phyloP scores from a whole-genome alignment of 2,113 vertebrate species.

The Indri indri region DNA sequence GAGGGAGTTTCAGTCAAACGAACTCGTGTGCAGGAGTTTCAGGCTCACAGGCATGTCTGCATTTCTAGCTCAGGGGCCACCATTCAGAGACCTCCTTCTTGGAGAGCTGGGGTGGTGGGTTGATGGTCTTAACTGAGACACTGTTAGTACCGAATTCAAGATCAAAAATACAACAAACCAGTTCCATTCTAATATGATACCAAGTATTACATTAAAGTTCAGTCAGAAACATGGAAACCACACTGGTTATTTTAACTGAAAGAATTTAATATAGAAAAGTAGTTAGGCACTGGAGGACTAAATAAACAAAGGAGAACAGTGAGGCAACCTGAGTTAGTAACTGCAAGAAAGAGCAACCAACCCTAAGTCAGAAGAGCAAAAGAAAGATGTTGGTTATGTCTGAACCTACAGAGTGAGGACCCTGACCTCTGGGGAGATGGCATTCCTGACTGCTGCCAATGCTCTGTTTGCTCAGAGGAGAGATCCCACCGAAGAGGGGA shows the following conservation, averaged over 20 bases:
- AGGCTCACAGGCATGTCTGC: background rate
- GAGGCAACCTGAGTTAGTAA: background rate
- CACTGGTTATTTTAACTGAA: background rate
- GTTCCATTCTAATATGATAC: background rate
- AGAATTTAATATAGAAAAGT: background rate
- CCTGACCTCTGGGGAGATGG: background rate
- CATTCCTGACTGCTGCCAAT: background rate
- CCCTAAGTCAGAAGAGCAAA: background rate
- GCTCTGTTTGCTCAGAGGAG: background rate
- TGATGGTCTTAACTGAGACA: background rate
- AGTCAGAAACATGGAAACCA: background rate
- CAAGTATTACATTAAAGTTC: background rate
- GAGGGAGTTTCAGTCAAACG: background rate
- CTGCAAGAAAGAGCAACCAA: background rate
- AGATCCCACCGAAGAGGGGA: too few species aligned
- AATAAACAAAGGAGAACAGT: background rate
- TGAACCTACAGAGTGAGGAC: background rate
- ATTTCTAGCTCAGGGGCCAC: background rate
- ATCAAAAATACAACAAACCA: background rate
- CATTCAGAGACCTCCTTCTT: background rate
- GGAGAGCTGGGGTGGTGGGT: background rate
- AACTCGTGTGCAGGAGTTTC: background rate
- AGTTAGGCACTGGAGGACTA: background rate
- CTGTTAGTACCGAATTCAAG: background rate
- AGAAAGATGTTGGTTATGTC: background rate